Evolutionary conservation across 1,140 invertebrate species (phyloP).

Genomic region (Tetranychus urticae): DNA sequence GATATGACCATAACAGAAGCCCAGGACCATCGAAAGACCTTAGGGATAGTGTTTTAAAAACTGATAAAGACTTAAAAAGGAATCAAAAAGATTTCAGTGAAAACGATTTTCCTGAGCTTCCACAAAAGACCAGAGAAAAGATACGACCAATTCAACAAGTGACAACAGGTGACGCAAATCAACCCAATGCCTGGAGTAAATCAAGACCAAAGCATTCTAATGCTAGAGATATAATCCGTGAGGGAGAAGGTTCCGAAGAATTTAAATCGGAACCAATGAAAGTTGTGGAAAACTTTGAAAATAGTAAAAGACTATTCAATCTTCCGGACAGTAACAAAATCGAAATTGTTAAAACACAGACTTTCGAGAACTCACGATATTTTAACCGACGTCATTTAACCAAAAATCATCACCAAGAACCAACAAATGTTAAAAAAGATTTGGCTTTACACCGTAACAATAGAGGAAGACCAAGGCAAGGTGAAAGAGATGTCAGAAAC

Average conservation of each 20-base stretch:
- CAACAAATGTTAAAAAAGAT: background rate
- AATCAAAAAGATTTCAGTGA: background rate
- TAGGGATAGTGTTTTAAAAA: background rate
- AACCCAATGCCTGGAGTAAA: conserved; percentile 1
- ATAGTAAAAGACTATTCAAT: background rate
- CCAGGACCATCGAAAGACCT: background rate
- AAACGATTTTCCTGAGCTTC: conserved; percentile 8
- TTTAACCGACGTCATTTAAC: background rate
- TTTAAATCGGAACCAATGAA: background rate
- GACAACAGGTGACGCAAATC: conserved; percentile 6
- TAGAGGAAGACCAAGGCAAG: background rate
- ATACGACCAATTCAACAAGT: background rate
- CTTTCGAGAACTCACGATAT: conserved; percentile 11
- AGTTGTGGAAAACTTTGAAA: background rate
- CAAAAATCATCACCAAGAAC: background rate
- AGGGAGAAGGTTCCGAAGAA: background rate
- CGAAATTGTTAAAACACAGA: conserved; percentile 7
- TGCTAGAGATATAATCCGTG: conserved; percentile 1
- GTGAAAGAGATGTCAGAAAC: conserved; percentile 5
- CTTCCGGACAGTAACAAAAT: background rate
- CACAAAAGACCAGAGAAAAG: background rate
- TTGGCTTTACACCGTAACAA: no score
- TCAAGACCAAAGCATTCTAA: background rate
- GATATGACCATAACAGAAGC: no score
- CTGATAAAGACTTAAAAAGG: no score